Evolutionary conservation across 2,888 invertebrate species (phyloP).

Genomic region (Ditula angustiorana): DNA sequence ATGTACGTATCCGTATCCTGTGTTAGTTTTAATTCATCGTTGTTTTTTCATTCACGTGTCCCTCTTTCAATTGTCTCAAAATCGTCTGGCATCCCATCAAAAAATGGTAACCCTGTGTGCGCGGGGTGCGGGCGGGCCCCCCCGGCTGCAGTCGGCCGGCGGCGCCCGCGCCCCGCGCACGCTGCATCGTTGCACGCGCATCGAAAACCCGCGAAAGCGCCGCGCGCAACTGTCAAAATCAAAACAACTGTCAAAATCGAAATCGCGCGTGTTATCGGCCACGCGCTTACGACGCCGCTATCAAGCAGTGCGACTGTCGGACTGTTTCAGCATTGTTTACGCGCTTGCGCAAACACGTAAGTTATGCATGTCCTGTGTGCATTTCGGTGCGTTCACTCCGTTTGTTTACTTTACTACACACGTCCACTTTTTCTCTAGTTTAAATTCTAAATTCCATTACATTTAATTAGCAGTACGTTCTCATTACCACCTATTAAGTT

Average conservation of each 20-base stretch:
- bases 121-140: conserved; percentile 50
- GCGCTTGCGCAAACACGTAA: conserved; percentile 70
- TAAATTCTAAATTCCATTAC: neutral
- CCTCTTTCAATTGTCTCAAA: conserved; percentile 9
- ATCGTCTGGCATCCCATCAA: conserved; percentile 11
- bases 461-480: neutral
- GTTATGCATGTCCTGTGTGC: conserved; percentile 76
- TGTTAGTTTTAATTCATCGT: no score
- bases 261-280: conserved; percentile 18
- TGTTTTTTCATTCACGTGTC: no score
- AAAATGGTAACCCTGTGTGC: conserved; percentile 39
- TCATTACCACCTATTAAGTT: neutral
- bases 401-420: conserved; percentile 45
- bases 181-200: conserved; percentile 58
- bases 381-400: conserved; percentile 62
- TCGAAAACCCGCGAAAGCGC: conserved; percentile 46
- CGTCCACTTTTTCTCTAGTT: neutral
- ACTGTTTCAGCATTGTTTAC: conserved; percentile 68
- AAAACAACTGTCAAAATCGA: conserved; percentile 38
- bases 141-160: conserved; percentile 63
- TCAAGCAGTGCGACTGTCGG: conserved; percentile 53
- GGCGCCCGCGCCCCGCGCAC: conserved; percentile 69
- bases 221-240: conserved; percentile 48
- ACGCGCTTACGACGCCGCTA: conserved; percentile 47
- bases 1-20: no score